Evolutionary conservation across 2,113 vertebrate genomes (phyloP).

Genomic region (Sigmodon hispidus): DNA sequence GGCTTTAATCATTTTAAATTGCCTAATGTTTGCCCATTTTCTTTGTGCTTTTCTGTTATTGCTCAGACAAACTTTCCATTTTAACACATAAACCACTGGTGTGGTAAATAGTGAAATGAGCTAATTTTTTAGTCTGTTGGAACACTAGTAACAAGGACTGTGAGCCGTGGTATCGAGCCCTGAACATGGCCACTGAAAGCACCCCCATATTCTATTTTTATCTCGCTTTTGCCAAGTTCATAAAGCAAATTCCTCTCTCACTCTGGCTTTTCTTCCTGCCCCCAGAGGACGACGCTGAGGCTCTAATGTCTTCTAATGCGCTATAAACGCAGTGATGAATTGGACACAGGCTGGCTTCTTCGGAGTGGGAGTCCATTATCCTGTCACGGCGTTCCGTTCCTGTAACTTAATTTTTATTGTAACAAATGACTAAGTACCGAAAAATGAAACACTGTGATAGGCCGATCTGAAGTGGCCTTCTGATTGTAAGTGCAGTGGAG

Average conservation of each 20-base stretch:
- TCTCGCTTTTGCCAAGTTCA: slow-evolving; percentile 72
- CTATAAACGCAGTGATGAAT: slow-evolving; percentile 80
- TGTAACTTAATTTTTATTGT: slow-evolving; percentile 83
- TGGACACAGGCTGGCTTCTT: slow-evolving; percentile 76
- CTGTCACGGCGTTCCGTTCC: slow-evolving; percentile 77
- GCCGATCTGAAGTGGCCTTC: slow-evolving; percentile 61
- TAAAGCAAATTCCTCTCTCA: slow-evolving; percentile 68
- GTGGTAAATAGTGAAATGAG: slow-evolving; percentile 12
- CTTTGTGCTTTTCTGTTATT: slow-evolving; percentile 39
- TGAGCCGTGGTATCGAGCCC: slow-evolving; percentile 8
- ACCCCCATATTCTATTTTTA: slow-evolving; percentile 66
- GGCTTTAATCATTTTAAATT: slow-evolving; percentile 73
- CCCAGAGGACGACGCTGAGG: slow-evolving; percentile 70
- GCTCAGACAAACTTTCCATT: slow-evolving; percentile 18
- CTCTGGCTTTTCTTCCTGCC: slow-evolving; percentile 71
- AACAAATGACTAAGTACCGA: slow-evolving; percentile 81
- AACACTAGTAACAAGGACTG: background rate
- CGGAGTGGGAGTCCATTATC: slow-evolving; percentile 80
- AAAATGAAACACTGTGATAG: slow-evolving; percentile 73
- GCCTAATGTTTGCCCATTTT: slow-evolving; percentile 64
- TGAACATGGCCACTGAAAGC: slow-evolving; percentile 39
- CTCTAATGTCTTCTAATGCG: slow-evolving; percentile 79
- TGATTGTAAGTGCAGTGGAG: slow-evolving; percentile 48
- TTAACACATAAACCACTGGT: background rate
- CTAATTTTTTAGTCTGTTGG: background rate